These are phyloP conservation scores for Actinemys pallida DNA, from an alignment of 2,113 vertebrate genomes.

Conservation along the genomic window DNA sequence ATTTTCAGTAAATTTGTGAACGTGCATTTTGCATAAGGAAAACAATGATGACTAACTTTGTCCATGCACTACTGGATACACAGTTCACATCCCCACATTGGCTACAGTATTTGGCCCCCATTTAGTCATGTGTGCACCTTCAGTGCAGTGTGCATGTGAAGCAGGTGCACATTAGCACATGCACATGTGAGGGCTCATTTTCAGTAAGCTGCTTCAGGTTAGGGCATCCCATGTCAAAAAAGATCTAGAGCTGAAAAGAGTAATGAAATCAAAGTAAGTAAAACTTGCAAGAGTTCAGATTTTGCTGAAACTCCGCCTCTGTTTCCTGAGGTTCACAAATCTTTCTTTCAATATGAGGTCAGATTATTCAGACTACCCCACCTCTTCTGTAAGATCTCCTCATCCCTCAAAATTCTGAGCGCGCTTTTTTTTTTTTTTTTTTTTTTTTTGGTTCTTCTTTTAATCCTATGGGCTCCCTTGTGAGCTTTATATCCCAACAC, in stretches of 20 bases:
- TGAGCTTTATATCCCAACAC: background rate
- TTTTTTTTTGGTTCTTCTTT: background rate
- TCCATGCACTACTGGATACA: background rate
- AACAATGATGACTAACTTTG: background rate
- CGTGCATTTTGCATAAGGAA: background rate
- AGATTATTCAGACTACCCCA: background rate
- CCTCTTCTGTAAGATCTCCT: background rate
- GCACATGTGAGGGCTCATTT: background rate
- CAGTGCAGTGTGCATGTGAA: background rate
- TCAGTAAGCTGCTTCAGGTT: background rate
- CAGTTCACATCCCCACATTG: accelerated
- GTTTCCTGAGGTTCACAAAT: background rate
- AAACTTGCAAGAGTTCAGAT: background rate
- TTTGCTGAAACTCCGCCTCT: background rate
- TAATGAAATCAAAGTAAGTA: background rate
- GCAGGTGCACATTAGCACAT: background rate
- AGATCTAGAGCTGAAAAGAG: background rate
- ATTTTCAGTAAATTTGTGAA: background rate
- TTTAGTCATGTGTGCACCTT: background rate
- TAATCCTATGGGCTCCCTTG: background rate
- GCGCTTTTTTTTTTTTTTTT: background rate
- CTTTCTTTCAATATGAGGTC: accelerated
- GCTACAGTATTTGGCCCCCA: background rate
- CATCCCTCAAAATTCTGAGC: background rate
- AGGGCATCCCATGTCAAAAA: background rate